These are phyloP conservation scores for Ancistrus triradiatus DNA, from an alignment of 2,113 vertebrate species.

Conservation along the genomic window DNA sequence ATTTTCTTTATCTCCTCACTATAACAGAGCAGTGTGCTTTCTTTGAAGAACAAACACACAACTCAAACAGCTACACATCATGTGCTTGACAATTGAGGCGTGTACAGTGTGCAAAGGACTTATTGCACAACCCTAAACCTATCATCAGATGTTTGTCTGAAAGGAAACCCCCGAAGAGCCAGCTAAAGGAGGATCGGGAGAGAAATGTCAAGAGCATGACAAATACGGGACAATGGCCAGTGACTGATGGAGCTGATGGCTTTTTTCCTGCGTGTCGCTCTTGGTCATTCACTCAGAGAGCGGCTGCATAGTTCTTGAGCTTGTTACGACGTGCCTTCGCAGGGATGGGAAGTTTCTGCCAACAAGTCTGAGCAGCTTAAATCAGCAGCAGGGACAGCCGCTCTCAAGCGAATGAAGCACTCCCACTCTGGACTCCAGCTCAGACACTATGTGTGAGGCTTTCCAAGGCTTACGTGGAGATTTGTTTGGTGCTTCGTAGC, in stretches of 20 bases:
- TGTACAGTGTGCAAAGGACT: not conserved
- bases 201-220: not conserved
- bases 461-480: not conserved
- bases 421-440: slow-evolving; percentile 24
- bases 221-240: not conserved
- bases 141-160: not conserved
- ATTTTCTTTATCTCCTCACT: too few relatives aligned
- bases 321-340: slow-evolving; percentile 55
- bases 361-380: slow-evolving; percentile 36
- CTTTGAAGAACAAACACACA: not conserved
- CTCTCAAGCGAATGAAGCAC: slow-evolving; percentile 9
- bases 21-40: too few relatives aligned
- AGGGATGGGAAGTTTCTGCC: slow-evolving; percentile 54
- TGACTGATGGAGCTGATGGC: not conserved
- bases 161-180: slow-evolving; percentile 12
- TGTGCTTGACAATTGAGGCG: not conserved
- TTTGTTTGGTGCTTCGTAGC: not conserved
- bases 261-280: not conserved
- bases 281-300: slow-evolving; percentile 9
- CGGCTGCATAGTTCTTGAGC: slow-evolving; percentile 29
- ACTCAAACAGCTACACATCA: not conserved
- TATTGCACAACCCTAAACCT: slow-evolving; percentile 21
- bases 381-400: not conserved
- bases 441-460: not conserved
- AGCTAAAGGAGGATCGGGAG: slow-evolving; percentile 4